Evolutionary conservation across 2,797 vertebrate genomes (phyloP).

Genomic region (Taeniopygia guttata): DNA sequence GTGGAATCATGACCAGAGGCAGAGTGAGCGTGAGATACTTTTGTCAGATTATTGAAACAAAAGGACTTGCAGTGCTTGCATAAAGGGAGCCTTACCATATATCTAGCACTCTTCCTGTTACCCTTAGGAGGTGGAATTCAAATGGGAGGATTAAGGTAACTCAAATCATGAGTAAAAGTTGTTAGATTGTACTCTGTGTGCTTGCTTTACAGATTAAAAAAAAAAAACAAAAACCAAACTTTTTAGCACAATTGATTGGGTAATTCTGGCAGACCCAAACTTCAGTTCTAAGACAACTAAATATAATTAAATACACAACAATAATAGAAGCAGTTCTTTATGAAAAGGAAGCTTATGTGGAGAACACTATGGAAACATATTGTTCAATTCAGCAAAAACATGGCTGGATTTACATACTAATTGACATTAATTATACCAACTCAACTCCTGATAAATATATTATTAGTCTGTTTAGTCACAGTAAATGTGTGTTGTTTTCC

Average conservation of each 20-base stretch:
- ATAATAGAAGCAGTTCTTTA: neutral
- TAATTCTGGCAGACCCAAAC: neutral
- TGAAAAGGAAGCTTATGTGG: neutral
- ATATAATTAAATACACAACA: neutral
- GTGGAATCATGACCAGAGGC: neutral
- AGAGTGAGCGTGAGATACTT: neutral
- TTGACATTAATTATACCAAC: slow-evolving; percentile 2
- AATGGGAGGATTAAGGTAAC: neutral
- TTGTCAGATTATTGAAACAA: neutral
- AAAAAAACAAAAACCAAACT: too few species aligned
- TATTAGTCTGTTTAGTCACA: slow-evolving; percentile 22
- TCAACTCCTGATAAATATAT: neutral
- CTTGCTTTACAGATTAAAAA: neutral
- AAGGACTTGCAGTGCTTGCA: neutral
- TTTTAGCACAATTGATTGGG: neutral
- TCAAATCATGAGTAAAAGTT: neutral
- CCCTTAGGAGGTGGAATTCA: neutral
- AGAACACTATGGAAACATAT: too few species aligned
- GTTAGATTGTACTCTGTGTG: neutral
- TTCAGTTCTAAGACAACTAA: neutral
- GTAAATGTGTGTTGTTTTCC: neutral
- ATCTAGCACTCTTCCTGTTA: neutral
- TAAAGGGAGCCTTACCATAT: neutral
- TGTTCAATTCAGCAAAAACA: too few species aligned
- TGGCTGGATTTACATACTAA: neutral